These are phyloP conservation scores for Pseudococcus longispinus DNA, from an alignment of 2,888 invertebrate genomes.

Conservation along the genomic window DNA sequence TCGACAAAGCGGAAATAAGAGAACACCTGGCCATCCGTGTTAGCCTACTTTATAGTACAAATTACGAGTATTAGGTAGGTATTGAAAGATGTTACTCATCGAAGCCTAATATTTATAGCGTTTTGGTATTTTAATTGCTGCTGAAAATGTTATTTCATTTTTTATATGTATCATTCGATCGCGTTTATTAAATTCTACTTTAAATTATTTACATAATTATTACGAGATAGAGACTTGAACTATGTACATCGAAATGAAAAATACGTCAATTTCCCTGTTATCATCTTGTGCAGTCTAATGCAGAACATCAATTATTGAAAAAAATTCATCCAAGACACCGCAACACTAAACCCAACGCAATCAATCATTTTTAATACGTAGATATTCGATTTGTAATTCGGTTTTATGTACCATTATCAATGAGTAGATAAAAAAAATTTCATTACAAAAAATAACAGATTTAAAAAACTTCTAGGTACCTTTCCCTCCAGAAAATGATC, in stretches of 20 bases:
- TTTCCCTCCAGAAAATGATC: too few relatives aligned
- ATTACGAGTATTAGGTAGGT: background rate
- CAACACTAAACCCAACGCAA: background rate
- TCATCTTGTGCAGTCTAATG: background rate
- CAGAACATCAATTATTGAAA: background rate
- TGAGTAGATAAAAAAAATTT: background rate
- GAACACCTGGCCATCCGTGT: constrained; percentile 16
- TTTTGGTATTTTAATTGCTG: background rate
- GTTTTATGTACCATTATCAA: background rate
- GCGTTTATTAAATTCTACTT: background rate
- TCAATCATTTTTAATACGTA: background rate
- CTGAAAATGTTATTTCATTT: background rate
- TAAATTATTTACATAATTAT: background rate
- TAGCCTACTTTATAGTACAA: background rate
- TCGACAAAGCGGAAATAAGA: constrained; percentile 22
- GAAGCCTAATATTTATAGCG: background rate
- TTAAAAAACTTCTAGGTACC: too few relatives aligned
- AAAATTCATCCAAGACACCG: background rate
- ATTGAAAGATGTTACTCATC: background rate
- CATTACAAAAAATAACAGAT: too few relatives aligned
- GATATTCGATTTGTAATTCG: background rate
- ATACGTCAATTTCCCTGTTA: background rate
- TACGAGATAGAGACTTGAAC: too few relatives aligned
- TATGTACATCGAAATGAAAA: too few relatives aligned
- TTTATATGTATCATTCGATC: background rate